These are phyloP conservation scores for Hydropotes inermis DNA, from an alignment of 2,113 vertebrate genomes.

Conservation along the genomic window DNA sequence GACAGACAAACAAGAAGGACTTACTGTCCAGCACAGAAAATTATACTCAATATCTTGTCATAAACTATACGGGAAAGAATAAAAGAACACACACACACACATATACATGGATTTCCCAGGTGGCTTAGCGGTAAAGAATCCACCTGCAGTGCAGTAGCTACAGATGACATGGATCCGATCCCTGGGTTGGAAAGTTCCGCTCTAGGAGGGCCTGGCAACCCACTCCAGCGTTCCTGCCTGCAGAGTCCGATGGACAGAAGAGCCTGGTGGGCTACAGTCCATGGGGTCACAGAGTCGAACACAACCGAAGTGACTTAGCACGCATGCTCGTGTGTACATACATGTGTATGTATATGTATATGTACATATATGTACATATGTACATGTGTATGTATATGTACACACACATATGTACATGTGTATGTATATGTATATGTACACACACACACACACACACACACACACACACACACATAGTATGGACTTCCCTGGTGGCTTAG, in stretches of 20 bases:
- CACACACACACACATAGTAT: no score
- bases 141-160: accelerated
- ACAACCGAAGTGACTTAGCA: background rate
- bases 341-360: no score
- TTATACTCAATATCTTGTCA: background rate
- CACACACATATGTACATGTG: no score
- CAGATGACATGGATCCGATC: accelerated
- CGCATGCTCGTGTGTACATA: accelerated
- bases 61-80: background rate
- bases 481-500: background rate
- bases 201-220: background rate
- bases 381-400: no score
- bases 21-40: background rate
- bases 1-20: background rate
- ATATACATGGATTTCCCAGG: background rate
- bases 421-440: no score
- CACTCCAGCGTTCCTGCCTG: background rate
- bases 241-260: background rate
- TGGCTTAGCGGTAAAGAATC: background rate
- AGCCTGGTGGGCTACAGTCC: background rate
- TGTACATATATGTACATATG: accelerated
- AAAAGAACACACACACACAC: background rate
- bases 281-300: background rate
- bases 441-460: no score
- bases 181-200: background rate